A percentile compares a stretch with the other conserved stretches of the same genome.
These are phyloP conservation scores for Chaetodon trifascialis DNA, from an alignment of 2,113 vertebrate genomes.

Conservation along the genomic window DNA sequence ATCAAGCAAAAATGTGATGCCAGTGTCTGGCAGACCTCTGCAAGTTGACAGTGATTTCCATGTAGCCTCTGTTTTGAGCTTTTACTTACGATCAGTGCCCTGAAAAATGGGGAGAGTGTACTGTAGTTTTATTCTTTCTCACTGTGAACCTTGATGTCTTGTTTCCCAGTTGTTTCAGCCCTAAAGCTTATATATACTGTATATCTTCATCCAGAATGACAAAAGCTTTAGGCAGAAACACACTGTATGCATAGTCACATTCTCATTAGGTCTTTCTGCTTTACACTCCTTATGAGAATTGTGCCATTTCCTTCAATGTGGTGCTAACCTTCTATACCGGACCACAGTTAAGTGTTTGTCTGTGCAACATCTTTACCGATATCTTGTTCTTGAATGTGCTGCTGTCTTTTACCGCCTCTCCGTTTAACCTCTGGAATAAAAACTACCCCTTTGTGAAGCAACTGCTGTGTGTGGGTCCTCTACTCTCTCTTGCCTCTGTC, in stretches of 20 bases:
- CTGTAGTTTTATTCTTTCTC: conserved; percentile 50
- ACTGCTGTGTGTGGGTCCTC: conserved; percentile 59
- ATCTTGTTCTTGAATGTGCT: conserved; percentile 68
- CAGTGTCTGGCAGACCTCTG: neutral
- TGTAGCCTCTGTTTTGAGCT: conserved; percentile 25
- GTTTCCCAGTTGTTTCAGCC: conserved; percentile 26
- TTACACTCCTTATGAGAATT: conserved; percentile 50
- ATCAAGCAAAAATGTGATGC: neutral
- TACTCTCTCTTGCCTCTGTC: conserved; percentile 40
- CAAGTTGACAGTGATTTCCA: neutral
- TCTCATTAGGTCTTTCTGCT: conserved; percentile 46
- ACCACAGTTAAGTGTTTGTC: conserved; percentile 56
- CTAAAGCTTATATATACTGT: conserved; percentile 5
- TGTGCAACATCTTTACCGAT: conserved; percentile 53
- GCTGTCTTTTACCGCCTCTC: conserved; percentile 67
- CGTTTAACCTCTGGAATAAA: conserved; percentile 78
- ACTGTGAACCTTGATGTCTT: conserved; percentile 62
- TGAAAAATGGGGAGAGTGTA: neutral
- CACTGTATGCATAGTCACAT: conserved; percentile 55
- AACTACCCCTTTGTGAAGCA: conserved; percentile 65
- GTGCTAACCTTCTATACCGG: conserved; percentile 64
- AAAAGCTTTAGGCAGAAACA: conserved; percentile 37
- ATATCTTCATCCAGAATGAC: conserved; percentile 16
- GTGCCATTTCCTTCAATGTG: conserved; percentile 62
- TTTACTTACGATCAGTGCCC: neutral